Conservation (phyloP, 2,113 vertebrate species). For the Grantiella picta region DNA sequence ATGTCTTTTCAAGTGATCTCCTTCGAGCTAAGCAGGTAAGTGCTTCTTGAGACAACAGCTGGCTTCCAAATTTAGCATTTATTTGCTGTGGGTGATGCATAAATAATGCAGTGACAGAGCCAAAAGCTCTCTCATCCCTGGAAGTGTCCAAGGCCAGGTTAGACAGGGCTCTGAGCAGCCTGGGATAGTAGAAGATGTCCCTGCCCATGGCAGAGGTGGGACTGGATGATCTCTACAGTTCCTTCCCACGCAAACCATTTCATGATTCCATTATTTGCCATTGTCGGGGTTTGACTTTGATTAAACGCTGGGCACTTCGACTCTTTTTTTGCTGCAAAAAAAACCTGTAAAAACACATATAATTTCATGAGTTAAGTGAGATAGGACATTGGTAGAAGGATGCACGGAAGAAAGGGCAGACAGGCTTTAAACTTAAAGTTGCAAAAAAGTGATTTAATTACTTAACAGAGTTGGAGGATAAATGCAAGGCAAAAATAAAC, state of each 20-base stretch:
- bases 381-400: too few relatives aligned
- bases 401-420: too few relatives aligned
- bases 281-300: not conserved
- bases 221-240: not conserved
- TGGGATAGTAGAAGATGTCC: not conserved
- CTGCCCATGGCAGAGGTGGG: not conserved
- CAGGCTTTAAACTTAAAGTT: too few relatives aligned
- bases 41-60: not conserved
- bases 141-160: not conserved
- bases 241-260: not conserved
- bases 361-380: too few relatives aligned
- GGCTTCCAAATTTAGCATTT: not conserved
- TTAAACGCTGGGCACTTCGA: too few relatives aligned
- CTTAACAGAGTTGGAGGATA: too few relatives aligned
- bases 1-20: constrained; percentile 87
- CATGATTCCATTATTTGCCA: not conserved
- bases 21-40: constrained; percentile 86
- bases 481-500: too few relatives aligned
- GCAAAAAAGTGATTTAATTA: too few relatives aligned
- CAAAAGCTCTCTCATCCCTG: not conserved
- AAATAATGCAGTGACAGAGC: not conserved
- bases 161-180: not conserved
- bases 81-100: not conserved
- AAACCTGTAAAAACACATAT: too few relatives aligned
- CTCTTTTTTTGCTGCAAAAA: too few relatives aligned